Evolutionary conservation across 2,113 vertebrate species (phyloP).

Genomic region (Microtus richardsoni): DNA sequence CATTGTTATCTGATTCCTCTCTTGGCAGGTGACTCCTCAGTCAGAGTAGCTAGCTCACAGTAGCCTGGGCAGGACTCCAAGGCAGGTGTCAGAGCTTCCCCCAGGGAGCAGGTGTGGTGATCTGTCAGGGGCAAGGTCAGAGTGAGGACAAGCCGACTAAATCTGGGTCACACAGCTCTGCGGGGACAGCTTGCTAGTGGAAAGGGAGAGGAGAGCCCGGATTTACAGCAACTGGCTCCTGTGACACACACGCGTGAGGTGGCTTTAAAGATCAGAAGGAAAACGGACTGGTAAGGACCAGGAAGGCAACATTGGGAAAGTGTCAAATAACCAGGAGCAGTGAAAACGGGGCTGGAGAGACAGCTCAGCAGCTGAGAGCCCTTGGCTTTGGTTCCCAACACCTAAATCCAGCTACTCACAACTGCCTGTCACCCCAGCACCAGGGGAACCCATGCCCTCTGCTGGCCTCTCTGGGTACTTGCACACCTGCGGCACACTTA

Average conservation of each 20-base stretch:
- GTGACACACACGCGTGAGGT: not conserved
- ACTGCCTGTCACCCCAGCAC: not conserved
- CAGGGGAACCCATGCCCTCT: not conserved
- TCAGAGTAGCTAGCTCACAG: not conserved
- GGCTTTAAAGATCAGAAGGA: not conserved
- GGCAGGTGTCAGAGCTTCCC: not conserved
- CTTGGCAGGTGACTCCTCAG: not conserved
- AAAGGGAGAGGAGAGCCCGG: not conserved
- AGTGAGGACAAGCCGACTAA: not conserved
- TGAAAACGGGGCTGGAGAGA: not conserved
- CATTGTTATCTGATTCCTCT: not conserved
- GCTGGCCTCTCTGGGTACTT: not conserved
- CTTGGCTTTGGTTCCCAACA: not conserved
- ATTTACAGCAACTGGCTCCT: not conserved
- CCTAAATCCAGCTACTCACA: not conserved
- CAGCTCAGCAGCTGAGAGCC: not conserved
- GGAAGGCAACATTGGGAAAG: not conserved
- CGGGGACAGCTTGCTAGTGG: not conserved
- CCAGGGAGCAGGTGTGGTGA: not conserved
- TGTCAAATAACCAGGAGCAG: not conserved
- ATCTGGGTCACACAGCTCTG: not conserved
- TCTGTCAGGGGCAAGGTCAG: not conserved
- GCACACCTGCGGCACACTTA: not conserved
- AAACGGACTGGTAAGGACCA: not conserved
- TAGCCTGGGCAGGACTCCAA: conserved; percentile 1